phyloP scores from a whole-genome alignment of 2,888 invertebrate genomes.

The Megalurothrips usitatus region DNA sequence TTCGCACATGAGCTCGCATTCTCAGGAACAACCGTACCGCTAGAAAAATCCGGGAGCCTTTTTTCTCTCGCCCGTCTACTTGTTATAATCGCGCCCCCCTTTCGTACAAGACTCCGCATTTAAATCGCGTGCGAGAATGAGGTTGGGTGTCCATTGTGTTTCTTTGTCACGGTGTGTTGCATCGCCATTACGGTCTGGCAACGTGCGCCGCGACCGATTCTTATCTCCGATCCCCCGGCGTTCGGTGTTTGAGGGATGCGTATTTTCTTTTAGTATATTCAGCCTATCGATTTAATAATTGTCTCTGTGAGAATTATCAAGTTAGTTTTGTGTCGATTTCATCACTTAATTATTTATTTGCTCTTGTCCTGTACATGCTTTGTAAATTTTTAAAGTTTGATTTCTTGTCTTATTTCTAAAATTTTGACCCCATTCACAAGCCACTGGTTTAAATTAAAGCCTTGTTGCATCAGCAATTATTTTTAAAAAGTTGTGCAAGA shows the following conservation, averaged over 20 bases:
- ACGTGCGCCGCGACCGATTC: not conserved
- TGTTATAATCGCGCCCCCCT: too few species aligned
- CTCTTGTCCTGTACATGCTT: too few species aligned
- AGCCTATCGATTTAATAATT: not conserved
- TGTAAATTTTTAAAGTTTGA: too few species aligned
- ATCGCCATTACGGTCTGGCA: not conserved
- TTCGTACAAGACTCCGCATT: not conserved
- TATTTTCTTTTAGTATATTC: not conserved
- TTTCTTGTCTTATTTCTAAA: too few species aligned
- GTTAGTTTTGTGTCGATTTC: too few species aligned
- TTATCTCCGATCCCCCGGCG: not conserved
- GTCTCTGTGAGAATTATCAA: not conserved
- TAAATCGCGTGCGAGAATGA: not conserved
- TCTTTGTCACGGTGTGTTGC: not conserved
- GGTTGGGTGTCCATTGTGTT: conserved; percentile 19
- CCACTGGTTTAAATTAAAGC: too few species aligned
- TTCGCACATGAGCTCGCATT: not conserved
- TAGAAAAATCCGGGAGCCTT: too few species aligned
- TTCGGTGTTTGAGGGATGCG: not conserved
- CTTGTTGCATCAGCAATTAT: too few species aligned
- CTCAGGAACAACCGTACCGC: too few species aligned
- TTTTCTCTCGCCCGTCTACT: too few species aligned
- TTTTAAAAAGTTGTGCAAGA: not conserved
- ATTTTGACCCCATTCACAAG: too few species aligned
- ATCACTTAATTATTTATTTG: too few species aligned